Conservation (phyloP, 2,888 invertebrate genomes). For the Hartigia nigra region DNA sequence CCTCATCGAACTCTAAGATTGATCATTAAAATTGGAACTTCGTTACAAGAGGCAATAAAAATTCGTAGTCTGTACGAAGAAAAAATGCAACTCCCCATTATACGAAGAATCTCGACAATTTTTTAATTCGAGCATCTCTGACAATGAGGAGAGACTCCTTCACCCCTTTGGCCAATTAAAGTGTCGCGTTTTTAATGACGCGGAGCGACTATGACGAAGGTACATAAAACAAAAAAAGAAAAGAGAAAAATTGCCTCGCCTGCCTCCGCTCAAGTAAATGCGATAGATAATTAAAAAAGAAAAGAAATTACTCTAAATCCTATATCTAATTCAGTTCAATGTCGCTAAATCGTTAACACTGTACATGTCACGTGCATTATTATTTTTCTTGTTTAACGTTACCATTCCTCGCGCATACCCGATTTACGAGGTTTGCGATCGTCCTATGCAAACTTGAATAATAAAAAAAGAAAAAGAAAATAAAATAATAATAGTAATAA, state of each 20-base stretch:
- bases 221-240: not conserved
- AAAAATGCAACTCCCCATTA: not conserved
- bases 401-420: not conserved
- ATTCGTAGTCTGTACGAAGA: not conserved
- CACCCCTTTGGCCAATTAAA: not conserved
- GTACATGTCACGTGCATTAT: not conserved
- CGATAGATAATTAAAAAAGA: conserved; percentile 26
- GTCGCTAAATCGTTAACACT: conserved; percentile 11
- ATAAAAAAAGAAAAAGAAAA: not conserved
- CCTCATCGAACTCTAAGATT: not conserved
- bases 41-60: not conserved
- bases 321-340: conserved; percentile 34
- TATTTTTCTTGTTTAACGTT: not conserved
- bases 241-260: not conserved
- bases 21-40: not conserved
- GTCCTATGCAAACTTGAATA: not conserved
- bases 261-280: conserved; percentile 5
- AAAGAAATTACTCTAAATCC: conserved; percentile 14
- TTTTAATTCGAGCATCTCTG: not conserved
- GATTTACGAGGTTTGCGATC: not conserved
- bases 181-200: not conserved
- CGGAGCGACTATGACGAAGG: not conserved
- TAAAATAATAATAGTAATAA: not conserved
- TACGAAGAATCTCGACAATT: not conserved
- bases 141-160: not conserved